Evolutionary conservation across 2,888 invertebrate species (phyloP).

Genomic region (Mamestra brassicae): DNA sequence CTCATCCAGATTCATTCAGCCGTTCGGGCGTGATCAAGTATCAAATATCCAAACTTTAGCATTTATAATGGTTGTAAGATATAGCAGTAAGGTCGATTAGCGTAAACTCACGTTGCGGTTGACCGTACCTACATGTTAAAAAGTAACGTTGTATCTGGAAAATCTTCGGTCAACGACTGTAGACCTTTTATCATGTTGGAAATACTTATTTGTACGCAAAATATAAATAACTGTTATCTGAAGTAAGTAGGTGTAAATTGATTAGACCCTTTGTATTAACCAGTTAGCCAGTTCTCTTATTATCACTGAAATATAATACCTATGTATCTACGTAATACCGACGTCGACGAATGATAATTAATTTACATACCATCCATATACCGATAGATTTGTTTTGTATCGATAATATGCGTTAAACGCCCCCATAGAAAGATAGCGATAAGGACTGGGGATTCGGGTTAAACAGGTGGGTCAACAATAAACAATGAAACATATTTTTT

Average conservation of each 20-base stretch:
- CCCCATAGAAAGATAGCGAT: background rate
- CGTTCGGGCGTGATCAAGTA: too few species aligned
- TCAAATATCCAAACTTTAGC: too few species aligned
- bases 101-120: background rate
- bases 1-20: too few species aligned
- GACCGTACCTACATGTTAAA: constrained; percentile 52
- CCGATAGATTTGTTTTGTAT: background rate
- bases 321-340: background rate
- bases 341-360: background rate
- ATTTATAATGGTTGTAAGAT: too few species aligned
- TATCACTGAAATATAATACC: constrained; percentile 33
- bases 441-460: background rate
- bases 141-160: constrained; percentile 59
- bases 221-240: constrained; percentile 25
- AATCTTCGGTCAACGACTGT: constrained; percentile 17
- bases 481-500: too few species aligned
- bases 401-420: constrained; percentile 5
- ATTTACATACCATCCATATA: background rate
- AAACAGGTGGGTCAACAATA: background rate
- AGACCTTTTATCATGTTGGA: background rate
- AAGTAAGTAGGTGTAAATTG: constrained; percentile 4
- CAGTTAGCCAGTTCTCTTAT: constrained; percentile 6
- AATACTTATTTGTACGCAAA: background rate
- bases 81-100: background rate
- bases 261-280: constrained; percentile 39